Evolutionary conservation across 2,888 invertebrate species (phyloP).

Genomic region (Heliconius aoede): DNA sequence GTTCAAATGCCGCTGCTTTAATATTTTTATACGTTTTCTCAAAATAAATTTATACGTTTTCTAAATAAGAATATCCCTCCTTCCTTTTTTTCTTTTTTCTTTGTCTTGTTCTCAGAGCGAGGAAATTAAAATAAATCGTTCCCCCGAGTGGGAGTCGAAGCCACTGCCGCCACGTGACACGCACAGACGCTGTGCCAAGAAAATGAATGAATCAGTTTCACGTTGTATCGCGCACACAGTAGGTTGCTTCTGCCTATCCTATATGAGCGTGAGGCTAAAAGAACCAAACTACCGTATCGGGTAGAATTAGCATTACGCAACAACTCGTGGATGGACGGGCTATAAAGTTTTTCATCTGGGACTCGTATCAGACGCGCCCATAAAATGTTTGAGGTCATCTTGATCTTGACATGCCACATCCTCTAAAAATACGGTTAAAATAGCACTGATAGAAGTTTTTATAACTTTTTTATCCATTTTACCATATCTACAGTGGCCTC

Average conservation of each 20-base stretch:
- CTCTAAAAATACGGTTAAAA: conserved; percentile 16
- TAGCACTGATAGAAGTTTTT: not conserved
- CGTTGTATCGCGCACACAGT: no score
- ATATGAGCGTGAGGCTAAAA: not conserved
- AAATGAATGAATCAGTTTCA: no score
- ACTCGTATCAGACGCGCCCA: conserved; percentile 45
- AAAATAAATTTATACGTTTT: no score
- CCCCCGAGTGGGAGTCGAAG: not conserved
- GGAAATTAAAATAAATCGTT: not conserved
- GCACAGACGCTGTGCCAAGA: no score
- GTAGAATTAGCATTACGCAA: conserved; percentile 16
- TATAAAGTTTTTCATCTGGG: conserved; percentile 47
- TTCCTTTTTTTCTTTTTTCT: not conserved
- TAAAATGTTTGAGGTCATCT: conserved; percentile 42
- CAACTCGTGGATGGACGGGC: not conserved
- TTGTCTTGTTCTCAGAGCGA: not conserved
- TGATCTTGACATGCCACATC: conserved; percentile 27
- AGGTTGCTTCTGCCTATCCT: no score
- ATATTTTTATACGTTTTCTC: no score
- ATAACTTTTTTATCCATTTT: not conserved
- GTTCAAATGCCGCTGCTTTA: no score
- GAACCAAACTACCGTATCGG: not conserved
- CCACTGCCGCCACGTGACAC: no score
- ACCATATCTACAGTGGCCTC: not conserved
- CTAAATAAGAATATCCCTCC: no score